Evolutionary conservation across 2,113 vertebrate genomes (phyloP).

Genomic region (Maylandia zebra): DNA sequence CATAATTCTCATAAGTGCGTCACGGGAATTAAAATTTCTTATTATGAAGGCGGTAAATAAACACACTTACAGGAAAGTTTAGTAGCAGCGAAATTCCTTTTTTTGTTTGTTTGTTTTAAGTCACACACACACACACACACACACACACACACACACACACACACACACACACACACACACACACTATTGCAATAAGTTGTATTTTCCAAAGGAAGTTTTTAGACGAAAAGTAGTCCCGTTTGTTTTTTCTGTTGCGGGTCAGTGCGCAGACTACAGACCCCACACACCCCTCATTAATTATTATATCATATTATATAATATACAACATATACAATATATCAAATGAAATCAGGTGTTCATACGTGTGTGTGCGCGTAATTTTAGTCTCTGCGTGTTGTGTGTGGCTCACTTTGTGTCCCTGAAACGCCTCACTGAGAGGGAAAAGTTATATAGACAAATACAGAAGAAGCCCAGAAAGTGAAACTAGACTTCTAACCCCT

Average conservation of each 20-base stretch:
- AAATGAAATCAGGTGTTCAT: neutral
- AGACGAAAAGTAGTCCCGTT: neutral
- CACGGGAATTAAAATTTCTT: neutral
- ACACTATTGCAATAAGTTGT: neutral
- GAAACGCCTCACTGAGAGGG: neutral
- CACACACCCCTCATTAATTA: neutral
- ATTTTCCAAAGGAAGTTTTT: neutral
- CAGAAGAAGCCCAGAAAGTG: neutral
- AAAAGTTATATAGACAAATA: neutral
- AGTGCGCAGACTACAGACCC: neutral
- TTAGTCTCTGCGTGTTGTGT: neutral
- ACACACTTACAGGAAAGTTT: neutral
- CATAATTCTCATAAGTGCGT: neutral
- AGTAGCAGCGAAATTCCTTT: neutral
- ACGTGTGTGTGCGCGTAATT: neutral
- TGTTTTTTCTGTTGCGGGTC: neutral
- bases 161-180: neutral
- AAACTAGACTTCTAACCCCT: neutral
- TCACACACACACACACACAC: neutral
- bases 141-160: neutral
- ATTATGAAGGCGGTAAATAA: neutral
- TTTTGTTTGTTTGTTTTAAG: neutral
- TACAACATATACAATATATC: neutral
- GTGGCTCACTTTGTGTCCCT: neutral
- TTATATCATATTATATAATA: neutral